Conservation (phyloP, 1,140 invertebrate species). For the Medauroidea extradentata region DNA sequence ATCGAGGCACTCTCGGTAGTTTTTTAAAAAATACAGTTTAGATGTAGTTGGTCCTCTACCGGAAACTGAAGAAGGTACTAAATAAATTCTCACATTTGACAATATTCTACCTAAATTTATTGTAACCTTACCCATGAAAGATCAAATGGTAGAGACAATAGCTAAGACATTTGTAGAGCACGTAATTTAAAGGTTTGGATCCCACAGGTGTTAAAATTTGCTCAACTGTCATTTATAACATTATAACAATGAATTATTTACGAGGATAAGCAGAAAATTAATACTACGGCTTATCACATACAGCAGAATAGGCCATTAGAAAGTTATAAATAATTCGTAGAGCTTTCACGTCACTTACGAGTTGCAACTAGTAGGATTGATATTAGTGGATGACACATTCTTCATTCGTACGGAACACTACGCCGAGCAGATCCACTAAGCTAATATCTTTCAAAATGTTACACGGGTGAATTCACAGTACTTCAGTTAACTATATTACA, state of each 20-base stretch:
- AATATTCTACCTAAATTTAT: slow-evolving; percentile 17
- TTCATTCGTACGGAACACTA: slow-evolving; percentile 28
- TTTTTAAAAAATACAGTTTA: slow-evolving; percentile 1
- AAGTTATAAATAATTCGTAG: slow-evolving; percentile 23
- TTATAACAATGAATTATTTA: neutral
- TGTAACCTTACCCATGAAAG: neutral
- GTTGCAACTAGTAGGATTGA: slow-evolving; percentile 30
- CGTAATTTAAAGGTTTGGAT: neutral
- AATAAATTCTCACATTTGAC: slow-evolving; percentile 18
- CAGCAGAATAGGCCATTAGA: slow-evolving; percentile 27
- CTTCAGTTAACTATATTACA: slow-evolving; percentile 17
- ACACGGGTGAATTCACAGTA: slow-evolving; percentile 26
- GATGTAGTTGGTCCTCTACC: slow-evolving; percentile 20
- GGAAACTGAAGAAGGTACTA: slow-evolving; percentile 5
- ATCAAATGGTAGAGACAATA: slow-evolving; percentile 5
- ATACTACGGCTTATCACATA: slow-evolving; percentile 26
- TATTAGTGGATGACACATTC: slow-evolving; percentile 16
- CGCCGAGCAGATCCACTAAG: slow-evolving; percentile 29
- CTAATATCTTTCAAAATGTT: slow-evolving; percentile 32
- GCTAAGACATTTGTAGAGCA: neutral
- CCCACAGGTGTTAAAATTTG: neutral
- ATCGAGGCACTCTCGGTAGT: neutral
- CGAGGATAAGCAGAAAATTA: neutral
- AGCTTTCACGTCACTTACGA: slow-evolving; percentile 16
- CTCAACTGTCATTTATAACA: neutral